These are phyloP conservation scores for Cherax destructor DNA, from an alignment of 1,140 invertebrate genomes.

Conservation along the genomic window DNA sequence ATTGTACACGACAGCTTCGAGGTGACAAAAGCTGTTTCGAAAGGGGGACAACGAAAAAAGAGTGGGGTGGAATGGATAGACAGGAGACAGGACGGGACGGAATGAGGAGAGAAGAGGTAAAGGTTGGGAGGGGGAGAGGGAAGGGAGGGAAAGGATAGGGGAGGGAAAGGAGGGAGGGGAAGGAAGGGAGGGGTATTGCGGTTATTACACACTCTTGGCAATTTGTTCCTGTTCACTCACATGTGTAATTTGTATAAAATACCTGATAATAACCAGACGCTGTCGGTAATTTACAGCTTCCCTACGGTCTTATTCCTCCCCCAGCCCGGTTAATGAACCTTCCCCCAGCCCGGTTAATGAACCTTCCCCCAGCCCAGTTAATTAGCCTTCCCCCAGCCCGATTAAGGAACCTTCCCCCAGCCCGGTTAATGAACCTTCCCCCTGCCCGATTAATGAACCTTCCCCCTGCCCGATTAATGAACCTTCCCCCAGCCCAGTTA, in stretches of 20 bases:
- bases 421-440: too few species aligned
- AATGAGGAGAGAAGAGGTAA: neutral
- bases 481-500: too few species aligned
- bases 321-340: too few species aligned
- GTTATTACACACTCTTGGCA: conserved; percentile 30
- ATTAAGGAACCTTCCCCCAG: too few species aligned
- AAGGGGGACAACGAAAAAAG: neutral
- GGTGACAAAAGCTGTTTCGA: too few species aligned
- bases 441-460: too few species aligned
- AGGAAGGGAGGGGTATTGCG: neutral
- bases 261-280: conserved; percentile 34
- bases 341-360: too few species aligned
- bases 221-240: conserved; percentile 49
- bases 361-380: too few species aligned
- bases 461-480: too few species aligned
- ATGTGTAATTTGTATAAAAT: conserved; percentile 57
- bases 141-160: neutral
- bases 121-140: neutral
- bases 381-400: too few species aligned
- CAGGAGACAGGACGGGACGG: neutral
- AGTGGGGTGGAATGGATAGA: neutral
- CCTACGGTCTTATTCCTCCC: neutral
- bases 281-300: conserved; percentile 49
- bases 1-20: too few species aligned
- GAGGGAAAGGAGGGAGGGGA: neutral